These are phyloP conservation scores for Apis dorsata DNA, from an alignment of 1,140 invertebrate genomes.

Conservation along the genomic window DNA sequence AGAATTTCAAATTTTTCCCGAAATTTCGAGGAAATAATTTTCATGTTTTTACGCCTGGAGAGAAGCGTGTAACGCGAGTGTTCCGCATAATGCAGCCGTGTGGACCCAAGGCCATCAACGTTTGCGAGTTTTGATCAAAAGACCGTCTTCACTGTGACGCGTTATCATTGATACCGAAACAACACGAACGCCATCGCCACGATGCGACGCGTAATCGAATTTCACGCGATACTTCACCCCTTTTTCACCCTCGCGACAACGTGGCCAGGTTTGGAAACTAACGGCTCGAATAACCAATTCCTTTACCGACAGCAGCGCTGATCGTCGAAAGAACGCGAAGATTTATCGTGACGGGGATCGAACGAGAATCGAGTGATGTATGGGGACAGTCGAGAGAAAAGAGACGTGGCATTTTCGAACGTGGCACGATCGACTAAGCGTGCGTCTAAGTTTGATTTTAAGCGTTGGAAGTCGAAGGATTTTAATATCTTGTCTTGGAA, in stretches of 20 bases:
- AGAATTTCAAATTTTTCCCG: not conserved
- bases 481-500: too few relatives aligned
- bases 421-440: too few relatives aligned
- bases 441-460: too few relatives aligned
- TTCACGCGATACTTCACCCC: slow-evolving; percentile 30
- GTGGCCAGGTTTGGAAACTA: not conserved
- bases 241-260: slow-evolving; percentile 29
- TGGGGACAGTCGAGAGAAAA: slow-evolving; percentile 15
- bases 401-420: slow-evolving; percentile 22
- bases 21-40: not conserved
- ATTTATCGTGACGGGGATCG: slow-evolving; percentile 51
- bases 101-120: slow-evolving; percentile 12
- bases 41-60: too few relatives aligned
- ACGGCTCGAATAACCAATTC: slow-evolving; percentile 48
- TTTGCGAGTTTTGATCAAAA: slow-evolving; percentile 55
- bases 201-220: slow-evolving; percentile 37
- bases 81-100: slow-evolving; percentile 45
- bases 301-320: slow-evolving; percentile 44
- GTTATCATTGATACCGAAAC: slow-evolving; percentile 41
- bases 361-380: slow-evolving; percentile 42
- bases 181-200: slow-evolving; percentile 16
- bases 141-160: slow-evolving; percentile 24
- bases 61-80: slow-evolving; percentile 2
- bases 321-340: slow-evolving; percentile 44
- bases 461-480: too few relatives aligned